Percentiles rank a stretch among this genome's conserved stretches.
Conservation (phyloP, 2,888 invertebrate genomes). For the Itoplectis maculator region DNA sequence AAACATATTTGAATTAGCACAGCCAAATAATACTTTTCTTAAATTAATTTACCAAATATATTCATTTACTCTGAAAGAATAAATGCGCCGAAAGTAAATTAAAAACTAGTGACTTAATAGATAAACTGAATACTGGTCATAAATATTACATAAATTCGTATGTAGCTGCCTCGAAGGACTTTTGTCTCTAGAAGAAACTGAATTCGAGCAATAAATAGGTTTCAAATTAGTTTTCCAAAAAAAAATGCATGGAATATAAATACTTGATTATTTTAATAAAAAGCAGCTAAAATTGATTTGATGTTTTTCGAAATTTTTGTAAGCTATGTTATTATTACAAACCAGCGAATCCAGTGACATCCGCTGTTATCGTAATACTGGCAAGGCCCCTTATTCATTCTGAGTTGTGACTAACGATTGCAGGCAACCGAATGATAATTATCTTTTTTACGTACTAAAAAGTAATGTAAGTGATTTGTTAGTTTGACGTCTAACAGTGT, state of each 20-base stretch:
- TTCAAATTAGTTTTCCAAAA: not conserved
- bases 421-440: slow-evolving; percentile 10
- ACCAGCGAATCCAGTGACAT: not conserved
- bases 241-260: not conserved
- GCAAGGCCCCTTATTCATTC: slow-evolving; percentile 62
- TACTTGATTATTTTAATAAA: not conserved
- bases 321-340: slow-evolving; percentile 4
- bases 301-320: slow-evolving; percentile 6
- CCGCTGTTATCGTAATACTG: slow-evolving; percentile 63
- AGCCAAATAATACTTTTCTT: slow-evolving; percentile 59
- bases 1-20: slow-evolving; percentile 51
- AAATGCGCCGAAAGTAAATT: not conserved
- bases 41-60: slow-evolving; percentile 7
- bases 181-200: not conserved
- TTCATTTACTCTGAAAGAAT: not conserved
- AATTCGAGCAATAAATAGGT: not conserved
- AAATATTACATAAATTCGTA: slow-evolving; percentile 3
- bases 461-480: slow-evolving; percentile 5
- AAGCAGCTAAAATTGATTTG: not conserved
- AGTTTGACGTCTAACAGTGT: slow-evolving; percentile 2
- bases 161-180: slow-evolving; percentile 58
- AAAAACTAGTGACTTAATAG: slow-evolving; percentile 25
- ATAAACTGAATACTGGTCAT: not conserved
- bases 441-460: not conserved
- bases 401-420: slow-evolving; percentile 12